These are phyloP conservation scores for Cantharis flavilabris DNA, from an alignment of 2,888 invertebrate species.

Conservation along the genomic window DNA sequence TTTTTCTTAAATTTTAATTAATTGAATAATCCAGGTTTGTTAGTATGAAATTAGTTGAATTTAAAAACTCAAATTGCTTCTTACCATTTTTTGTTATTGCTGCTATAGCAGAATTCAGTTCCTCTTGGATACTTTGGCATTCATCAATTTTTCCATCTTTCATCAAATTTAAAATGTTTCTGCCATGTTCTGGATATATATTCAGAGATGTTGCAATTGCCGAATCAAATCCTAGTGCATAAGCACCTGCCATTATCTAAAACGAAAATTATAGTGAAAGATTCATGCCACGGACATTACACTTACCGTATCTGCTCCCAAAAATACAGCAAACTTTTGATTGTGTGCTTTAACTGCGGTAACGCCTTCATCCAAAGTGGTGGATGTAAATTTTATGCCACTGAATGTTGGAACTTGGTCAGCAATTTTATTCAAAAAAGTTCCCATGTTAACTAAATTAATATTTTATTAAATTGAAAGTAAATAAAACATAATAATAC, in stretches of 20 bases:
- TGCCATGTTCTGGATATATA: conserved; percentile 64
- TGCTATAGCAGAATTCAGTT: conserved; percentile 47
- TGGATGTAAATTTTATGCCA: conserved; percentile 83
- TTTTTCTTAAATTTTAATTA: too few relatives aligned
- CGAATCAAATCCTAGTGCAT: conserved; percentile 71
- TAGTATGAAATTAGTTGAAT: too few relatives aligned
- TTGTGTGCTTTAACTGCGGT: conserved; percentile 61
- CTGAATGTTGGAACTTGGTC: conserved; percentile 71
- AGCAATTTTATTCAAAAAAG: conserved; percentile 66
- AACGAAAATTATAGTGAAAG: conserved; percentile 30
- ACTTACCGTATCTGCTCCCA: conserved; percentile 71
- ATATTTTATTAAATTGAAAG: conserved; percentile 29
- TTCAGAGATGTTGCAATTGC: conserved; percentile 74
- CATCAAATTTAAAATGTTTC: conserved; percentile 62
- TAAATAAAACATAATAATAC: conserved; percentile 44
- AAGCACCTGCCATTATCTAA: conserved; percentile 69
- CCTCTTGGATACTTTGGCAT: conserved; percentile 61
- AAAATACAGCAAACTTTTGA: conserved; percentile 62
- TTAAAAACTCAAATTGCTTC: too few relatives aligned
- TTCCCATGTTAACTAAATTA: conserved; percentile 71
- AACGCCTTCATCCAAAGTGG: conserved; percentile 69
- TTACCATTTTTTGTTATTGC: conserved; percentile 42
- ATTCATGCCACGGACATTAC: not conserved
- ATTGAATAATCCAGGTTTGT: too few relatives aligned
- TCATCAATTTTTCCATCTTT: conserved; percentile 54